phyloP scores from a whole-genome alignment of 2,888 invertebrate species.

The Pristionchus japonicus region DNA sequence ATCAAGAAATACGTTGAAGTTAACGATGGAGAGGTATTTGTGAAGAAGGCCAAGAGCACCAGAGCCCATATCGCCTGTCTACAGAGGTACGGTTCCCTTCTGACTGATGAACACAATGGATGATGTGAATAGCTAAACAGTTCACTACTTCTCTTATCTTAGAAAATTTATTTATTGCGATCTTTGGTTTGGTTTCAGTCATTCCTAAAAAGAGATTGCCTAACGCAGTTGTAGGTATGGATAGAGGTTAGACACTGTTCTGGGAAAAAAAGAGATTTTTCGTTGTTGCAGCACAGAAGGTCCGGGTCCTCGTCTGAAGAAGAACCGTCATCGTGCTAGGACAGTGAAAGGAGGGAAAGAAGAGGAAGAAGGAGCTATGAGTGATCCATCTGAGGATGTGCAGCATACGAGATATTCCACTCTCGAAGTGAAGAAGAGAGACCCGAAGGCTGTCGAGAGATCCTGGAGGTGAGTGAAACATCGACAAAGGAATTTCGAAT shows the following conservation, averaged over 20 bases:
- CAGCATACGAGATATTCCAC: constrained; percentile 5
- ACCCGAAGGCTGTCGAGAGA: background rate
- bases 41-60: background rate
- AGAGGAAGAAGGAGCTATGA: background rate
- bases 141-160: too few relatives aligned
- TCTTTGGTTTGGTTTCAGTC: too few relatives aligned
- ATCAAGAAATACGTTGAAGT: background rate
- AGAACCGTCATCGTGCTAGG: constrained; percentile 6
- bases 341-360: background rate
- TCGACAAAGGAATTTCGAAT: too few relatives aligned
- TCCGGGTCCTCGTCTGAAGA: constrained; percentile 13
- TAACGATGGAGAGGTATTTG: background rate
- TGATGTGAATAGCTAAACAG: too few relatives aligned
- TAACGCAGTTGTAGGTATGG: too few relatives aligned
- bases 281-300: background rate
- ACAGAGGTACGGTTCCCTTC: too few relatives aligned
- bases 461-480: background rate
- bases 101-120: too few relatives aligned
- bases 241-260: too few relatives aligned
- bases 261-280: background rate
- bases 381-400: background rate
- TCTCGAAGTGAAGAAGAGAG: constrained; percentile 4
- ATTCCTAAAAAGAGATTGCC: too few relatives aligned
- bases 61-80: background rate
- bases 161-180: too few relatives aligned